Conservation (phyloP, 2,113 vertebrate genomes). For the Oncorhynchus gorbuscha region DNA sequence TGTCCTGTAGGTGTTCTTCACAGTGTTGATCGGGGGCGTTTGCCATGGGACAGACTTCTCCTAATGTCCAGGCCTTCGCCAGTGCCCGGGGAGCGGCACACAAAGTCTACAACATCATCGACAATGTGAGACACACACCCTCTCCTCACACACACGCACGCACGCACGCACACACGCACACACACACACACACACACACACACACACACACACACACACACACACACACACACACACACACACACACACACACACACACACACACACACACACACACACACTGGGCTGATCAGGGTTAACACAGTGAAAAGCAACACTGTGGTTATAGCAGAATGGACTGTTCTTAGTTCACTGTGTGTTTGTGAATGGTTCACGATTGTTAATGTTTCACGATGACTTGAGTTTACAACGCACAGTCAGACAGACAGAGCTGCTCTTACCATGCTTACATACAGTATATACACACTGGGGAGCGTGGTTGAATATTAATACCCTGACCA, state of each 20-base stretch:
- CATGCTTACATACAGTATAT: neutral
- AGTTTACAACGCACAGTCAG: neutral
- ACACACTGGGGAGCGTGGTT: neutral
- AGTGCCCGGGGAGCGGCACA: constrained; percentile 89
- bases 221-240: no score
- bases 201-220: no score
- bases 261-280: neutral
- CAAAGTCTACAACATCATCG: constrained; percentile 84
- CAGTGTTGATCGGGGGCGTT: constrained; percentile 88
- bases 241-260: constrained; percentile 5
- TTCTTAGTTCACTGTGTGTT: constrained; percentile 1
- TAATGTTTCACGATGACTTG: neutral
- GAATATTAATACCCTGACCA: neutral
- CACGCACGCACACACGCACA: no score
- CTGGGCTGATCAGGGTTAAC: neutral
- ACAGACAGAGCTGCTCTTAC: neutral
- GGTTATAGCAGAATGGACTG: neutral
- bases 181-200: no score
- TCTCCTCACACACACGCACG: no score
- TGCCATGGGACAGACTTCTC: constrained; percentile 85
- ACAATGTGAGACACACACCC: constrained; percentile 77
- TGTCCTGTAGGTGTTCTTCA: constrained; percentile 86
- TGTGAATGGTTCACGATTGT: constrained; percentile 13
- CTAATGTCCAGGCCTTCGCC: constrained; percentile 87
- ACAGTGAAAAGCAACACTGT: neutral